Evolutionary conservation across 1,140 invertebrate species (phyloP), one percentile per base, ranked within the genome.

Genomic region (Lysiphlebus fabarum): DNA sequence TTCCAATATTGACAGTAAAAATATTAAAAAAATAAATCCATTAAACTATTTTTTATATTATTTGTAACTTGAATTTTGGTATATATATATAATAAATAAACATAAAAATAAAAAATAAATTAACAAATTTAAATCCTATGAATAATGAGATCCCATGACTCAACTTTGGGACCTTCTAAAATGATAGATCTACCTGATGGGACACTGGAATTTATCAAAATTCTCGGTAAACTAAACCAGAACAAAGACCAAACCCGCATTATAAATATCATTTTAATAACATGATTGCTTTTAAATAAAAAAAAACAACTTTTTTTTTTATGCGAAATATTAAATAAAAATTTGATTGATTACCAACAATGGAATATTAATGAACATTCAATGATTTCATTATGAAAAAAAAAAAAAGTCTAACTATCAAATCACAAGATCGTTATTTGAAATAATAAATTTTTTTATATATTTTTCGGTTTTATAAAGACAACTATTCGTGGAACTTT

Each of bases 331-430:
- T 26, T 4, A 14, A n/a, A 49, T 34, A 36, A 49, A 36, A 6
- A 34, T 26, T 17, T 49, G 48, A 49, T 49, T 49, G 33, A 49
- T 49, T 10, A 49, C 48, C 38, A 17, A 33, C 17, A 49, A 36
- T 49, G 48, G 7, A 48, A 48, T 2, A 49, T 49, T 49, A 49
- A 49, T 49, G 48, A 49, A 49, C 7, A 10, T 49, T 33, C 48
- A 26, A 34, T 49, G 48, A 49, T 33, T 34, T 49, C 11, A 9
- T 11, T 6, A 5, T 10, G 33, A 9, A 10, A n/a, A 14, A 12
- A 6, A n/a, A 45, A 14, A 36, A 36, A 26, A 26, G 17, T 26
- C 48, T 10, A 34, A 49, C 36, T 33, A 49, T 4, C 17, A 49
- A 49, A 49, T 49, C 48, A 33, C 48, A 49, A 49, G 26, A 49